phyloP scores from a whole-genome alignment of 1,140 invertebrate genomes.

The Drosophila melanogaster region DNA sequence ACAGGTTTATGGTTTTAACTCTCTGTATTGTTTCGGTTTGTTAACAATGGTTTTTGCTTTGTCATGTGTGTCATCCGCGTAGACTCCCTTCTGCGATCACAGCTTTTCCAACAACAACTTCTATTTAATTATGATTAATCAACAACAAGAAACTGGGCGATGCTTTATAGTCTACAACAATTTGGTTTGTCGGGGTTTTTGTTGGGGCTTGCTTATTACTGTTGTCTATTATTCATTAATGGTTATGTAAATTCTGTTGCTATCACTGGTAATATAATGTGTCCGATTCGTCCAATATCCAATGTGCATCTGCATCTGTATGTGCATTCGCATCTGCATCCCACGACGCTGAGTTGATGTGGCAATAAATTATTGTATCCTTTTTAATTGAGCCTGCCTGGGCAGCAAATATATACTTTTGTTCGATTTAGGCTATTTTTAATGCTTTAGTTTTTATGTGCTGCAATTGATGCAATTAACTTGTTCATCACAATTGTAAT shows the following conservation, averaged over 20 bases:
- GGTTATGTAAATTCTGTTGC: constrained; percentile 69
- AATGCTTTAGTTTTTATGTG: constrained; percentile 51
- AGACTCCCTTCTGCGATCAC: constrained; percentile 32
- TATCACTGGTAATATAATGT: constrained; percentile 67
- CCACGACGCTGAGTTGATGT: constrained; percentile 17
- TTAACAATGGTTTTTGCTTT: too few relatives aligned
- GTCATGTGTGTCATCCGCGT: background rate
- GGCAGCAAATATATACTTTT: constrained; percentile 29
- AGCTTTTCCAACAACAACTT: constrained; percentile 44
- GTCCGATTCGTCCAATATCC: constrained; percentile 4
- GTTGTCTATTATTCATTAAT: constrained; percentile 21
- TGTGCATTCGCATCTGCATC: background rate
- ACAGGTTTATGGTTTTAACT: background rate
- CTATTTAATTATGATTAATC: constrained; percentile 27
- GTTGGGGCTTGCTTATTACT: background rate
- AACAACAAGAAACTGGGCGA: constrained; percentile 43
- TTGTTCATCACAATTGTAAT: constrained; percentile 72
- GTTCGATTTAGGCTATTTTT: constrained; percentile 39
- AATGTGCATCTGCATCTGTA: too few relatives aligned
- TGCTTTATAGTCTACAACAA: constrained; percentile 50
- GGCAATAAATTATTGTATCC: constrained; percentile 74
- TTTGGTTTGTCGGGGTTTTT: constrained; percentile 5
- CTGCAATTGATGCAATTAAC: constrained; percentile 58
- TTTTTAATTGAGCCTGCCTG: constrained; percentile 71
- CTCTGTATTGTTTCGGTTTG: background rate